Percentiles rank a stretch among this genome's conserved stretches.
Conservation (phyloP, 2,888 invertebrate species). For the Meandrusa payeni region DNA sequence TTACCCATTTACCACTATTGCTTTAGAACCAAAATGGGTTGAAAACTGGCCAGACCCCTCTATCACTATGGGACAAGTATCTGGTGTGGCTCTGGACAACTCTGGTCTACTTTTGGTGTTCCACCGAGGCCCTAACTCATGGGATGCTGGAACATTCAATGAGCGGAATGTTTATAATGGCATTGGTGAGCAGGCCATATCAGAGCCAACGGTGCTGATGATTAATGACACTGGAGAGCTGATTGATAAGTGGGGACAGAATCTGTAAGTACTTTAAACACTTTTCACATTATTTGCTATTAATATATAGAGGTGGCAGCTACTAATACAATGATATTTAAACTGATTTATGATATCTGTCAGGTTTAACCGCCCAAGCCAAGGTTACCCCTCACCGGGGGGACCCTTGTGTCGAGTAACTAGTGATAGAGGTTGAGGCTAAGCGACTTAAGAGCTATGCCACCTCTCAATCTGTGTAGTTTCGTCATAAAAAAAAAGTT, state of each 20-base stretch:
- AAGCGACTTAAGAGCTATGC: too few species aligned
- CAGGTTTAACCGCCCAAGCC: too few species aligned
- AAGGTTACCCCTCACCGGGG: too few species aligned
- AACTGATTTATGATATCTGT: too few species aligned
- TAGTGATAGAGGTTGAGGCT: too few species aligned
- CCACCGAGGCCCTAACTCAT: conserved; percentile 86
- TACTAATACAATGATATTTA: too few species aligned
- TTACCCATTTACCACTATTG: too few species aligned
- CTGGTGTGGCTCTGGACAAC: conserved; percentile 88
- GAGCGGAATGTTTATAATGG: conserved; percentile 77
- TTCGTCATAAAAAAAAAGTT: too few species aligned
- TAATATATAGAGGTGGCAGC: too few species aligned
- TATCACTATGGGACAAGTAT: conserved; percentile 86
- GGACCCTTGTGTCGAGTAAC: too few species aligned
- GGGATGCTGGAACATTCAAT: conserved; percentile 83
- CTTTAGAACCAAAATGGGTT: conserved; percentile 77
- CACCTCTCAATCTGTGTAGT: too few species aligned
- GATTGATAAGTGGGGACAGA: conserved; percentile 85
- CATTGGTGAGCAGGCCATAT: conserved; percentile 81
- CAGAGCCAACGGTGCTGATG: conserved; percentile 82
- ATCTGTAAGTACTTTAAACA: conserved; percentile 83
- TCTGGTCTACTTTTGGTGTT: conserved; percentile 89
- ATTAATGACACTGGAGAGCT: conserved; percentile 83
- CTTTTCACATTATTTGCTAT: too few species aligned
- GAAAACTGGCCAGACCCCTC: conserved; percentile 78